Percentiles rank a stretch among this genome's conserved stretches.
Evolutionary conservation across 2,797 vertebrate genomes (phyloP).

Genomic region (Margarornis squamiger): DNA sequence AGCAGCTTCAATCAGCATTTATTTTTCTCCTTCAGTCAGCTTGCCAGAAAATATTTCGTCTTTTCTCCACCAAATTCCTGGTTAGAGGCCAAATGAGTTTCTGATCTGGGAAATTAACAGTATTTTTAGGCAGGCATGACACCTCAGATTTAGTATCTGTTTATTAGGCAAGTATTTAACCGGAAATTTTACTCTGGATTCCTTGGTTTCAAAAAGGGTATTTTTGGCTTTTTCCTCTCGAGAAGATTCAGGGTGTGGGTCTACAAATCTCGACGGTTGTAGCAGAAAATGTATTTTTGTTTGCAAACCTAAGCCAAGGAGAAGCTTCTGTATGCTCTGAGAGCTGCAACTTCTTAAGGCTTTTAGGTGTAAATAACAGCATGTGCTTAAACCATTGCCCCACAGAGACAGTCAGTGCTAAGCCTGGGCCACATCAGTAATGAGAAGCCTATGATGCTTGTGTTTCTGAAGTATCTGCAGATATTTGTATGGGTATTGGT

Average conservation of each 20-base stretch:
- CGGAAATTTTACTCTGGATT: neutral
- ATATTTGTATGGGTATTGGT: neutral
- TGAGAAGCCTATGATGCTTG: neutral
- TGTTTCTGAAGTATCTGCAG: constrained; percentile 12
- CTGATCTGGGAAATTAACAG: neutral
- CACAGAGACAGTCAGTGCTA: neutral
- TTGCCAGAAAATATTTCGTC: constrained; percentile 6
- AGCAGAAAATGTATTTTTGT: neutral
- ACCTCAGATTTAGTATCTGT: neutral
- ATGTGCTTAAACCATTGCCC: neutral
- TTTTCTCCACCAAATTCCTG: neutral
- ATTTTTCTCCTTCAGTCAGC: constrained; percentile 40
- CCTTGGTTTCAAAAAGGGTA: neutral
- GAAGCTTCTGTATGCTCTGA: neutral
- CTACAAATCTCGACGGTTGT: neutral
- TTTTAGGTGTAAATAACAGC: neutral
- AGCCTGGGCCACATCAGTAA: neutral
- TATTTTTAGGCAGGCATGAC: neutral
- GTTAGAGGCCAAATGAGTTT: constrained; percentile 1
- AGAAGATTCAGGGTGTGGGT: neutral
- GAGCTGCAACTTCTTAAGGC: neutral
- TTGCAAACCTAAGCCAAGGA: neutral
- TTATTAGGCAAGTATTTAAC: neutral
- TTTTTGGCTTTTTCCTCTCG: neutral
- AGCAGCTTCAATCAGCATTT: constrained; percentile 59